Evolutionary conservation across 2,888 invertebrate genomes (phyloP), one percentile per base, ranked within the genome.

Genomic region (Erebia ligea): DNA sequence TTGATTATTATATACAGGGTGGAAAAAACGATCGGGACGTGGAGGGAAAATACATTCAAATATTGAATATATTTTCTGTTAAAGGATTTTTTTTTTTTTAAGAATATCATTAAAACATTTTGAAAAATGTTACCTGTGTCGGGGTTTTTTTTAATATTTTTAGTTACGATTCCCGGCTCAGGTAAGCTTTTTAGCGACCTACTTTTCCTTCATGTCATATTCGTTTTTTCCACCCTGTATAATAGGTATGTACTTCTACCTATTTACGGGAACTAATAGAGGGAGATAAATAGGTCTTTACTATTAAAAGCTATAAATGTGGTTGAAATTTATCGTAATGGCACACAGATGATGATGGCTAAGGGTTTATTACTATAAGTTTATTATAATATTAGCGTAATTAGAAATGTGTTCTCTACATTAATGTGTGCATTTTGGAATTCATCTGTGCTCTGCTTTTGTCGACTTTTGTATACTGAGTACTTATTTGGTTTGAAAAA

Each of bases 401-500:
- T 17, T 40, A 17, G 11, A 59, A 40, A 59, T 2, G 40, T 40
- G 40, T 40, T 40, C 40, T 17, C 17, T 25, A 8, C 6, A 2
- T 34, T n/a, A 21, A 58, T 34, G 25, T 34, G 34, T 58, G 57
- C 15, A 34, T 34, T 58, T 8, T 61, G 9, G n/a, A 61, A 48
- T 62, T 21, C 25, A 57, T 57, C 15, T 57, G 56, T 57, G 56
- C 56, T 57, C 56, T 25, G 13, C 25, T 57, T 25, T 57, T 6
- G 21, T 62, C 21, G 62, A 21, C 21, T 62, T 45, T 17, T 62
- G 13, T 62, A 21, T 48, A 54, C 5, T 21, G 25, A 52, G 63
- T 34, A 50, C n/a, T 64, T 52, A 64, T 40, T 54, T 54, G 19
- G 21, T 54, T 64, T 10, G 2, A 64, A 19, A 64, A 64, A 6